phyloP scores from a whole-genome alignment of 35 echinoderm and acorn worm genomes.

The Holothuria glaberrima region DNA sequence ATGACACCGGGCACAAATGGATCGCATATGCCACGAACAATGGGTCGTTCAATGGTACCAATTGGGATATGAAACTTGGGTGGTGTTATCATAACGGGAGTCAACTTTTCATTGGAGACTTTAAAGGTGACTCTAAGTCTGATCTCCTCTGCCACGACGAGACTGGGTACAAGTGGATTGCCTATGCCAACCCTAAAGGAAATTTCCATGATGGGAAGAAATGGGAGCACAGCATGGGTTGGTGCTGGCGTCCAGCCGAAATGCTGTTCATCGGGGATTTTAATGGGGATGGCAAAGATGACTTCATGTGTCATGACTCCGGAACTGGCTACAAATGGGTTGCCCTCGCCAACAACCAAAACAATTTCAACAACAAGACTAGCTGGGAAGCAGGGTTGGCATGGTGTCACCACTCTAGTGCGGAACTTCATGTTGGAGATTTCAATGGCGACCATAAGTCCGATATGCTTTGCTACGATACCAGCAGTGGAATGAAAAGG shows the following conservation, averaged over 20 bases:
- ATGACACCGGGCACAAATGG: too few relatives aligned
- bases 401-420: not conserved
- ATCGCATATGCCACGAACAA: too few relatives aligned
- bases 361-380: not conserved
- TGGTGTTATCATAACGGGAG: too few relatives aligned
- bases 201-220: too few relatives aligned
- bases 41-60: too few relatives aligned
- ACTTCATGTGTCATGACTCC: constrained; percentile 2
- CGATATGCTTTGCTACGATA: constrained; percentile 23
- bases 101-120: too few relatives aligned
- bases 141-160: too few relatives aligned
- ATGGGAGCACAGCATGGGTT: too few relatives aligned
- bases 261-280: constrained; percentile 29
- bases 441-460: constrained; percentile 4
- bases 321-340: constrained; percentile 12
- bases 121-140: too few relatives aligned
- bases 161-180: too few relatives aligned
- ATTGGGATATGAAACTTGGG: too few relatives aligned
- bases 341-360: not conserved
- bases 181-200: too few relatives aligned
- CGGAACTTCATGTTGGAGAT: not conserved
- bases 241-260: not conserved
- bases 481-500: not conserved
- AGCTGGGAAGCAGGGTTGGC: not conserved
- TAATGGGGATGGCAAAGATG: constrained; percentile 24